Base-by-base conservation (phyloP, 2,888 invertebrate genomes). In the Amblyteles armatorius region DNA sequence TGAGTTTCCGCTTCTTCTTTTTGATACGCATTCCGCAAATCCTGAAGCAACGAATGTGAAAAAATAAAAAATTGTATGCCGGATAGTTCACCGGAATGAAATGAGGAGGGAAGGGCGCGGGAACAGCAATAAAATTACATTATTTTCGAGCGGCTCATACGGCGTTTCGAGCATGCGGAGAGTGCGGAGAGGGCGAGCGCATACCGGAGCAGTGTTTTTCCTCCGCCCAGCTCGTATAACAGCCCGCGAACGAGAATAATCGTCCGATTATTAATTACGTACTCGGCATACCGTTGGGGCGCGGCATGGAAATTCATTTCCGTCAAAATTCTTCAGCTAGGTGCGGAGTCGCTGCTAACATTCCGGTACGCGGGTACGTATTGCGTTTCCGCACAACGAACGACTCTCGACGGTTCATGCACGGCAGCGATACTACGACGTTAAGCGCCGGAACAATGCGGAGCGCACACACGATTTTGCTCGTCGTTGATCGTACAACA, bases 241-340 rank as follows among this genome's bases (percentile, higher is more conserved):
- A 57, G 57, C 22, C 57, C 11, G 48, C 16, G 48, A 63, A 29
- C 13, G 76, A 76, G 79, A 79, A 67, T 60, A 78, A 50, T 78
- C 44, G 52, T 74, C 63, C 29, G 57, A 84, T 85, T 76, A 83
- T 85, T 88, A 79, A 84, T 86, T 80, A 72, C 79, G 26, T 57
- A 78, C 72, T 52, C 69, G 80, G 36, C 50, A 55, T 19, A 11
- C n/a, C 40, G 77, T 67, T 19, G 29, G 72, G 57, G 79, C 36
- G 48, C 60, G 26, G 55, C 65, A 9, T 48, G 57, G 60, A 73
- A 76, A 74, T 69, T 81, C 55, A 69, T 68, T 68, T 50, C 44
- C 44, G 50, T 50, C 74, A 63, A 60, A 86, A 83, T 85, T 86
- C 86, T 87, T 86, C n/a, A 13, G 16, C 16, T 3, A 9, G 11